phyloP scores from a whole-genome alignment of 2,113 vertebrate genomes.

The Piprites chloris region DNA sequence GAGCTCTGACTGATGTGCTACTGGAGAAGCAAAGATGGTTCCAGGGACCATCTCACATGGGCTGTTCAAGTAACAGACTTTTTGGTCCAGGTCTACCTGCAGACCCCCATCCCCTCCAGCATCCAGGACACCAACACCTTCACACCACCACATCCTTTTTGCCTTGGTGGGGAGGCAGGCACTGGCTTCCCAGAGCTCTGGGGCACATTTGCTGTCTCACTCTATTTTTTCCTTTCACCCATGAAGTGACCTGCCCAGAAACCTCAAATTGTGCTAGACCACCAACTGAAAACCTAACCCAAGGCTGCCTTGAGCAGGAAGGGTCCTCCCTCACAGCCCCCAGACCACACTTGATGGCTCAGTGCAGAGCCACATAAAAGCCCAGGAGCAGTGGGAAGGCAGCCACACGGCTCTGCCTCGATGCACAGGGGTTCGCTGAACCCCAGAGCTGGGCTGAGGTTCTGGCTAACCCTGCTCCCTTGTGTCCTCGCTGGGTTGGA shows the following conservation, averaged over 20 bases:
- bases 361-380: not conserved
- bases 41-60: not conserved
- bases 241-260: not conserved
- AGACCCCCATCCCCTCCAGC: not conserved
- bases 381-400: not conserved
- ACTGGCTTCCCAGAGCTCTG: not conserved
- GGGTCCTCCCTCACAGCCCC: not conserved
- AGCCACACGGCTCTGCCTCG: rapidly evolving
- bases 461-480: not conserved
- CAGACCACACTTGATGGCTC: not conserved
- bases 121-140: not conserved
- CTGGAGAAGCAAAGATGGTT: not conserved
- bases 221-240: not conserved
- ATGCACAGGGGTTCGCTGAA: not conserved
- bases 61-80: not conserved
- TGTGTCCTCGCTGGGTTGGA: rapidly evolving
- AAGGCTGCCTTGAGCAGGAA: not conserved
- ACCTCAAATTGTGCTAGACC: not conserved
- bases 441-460: not conserved
- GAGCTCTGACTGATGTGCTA: not conserved
- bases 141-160: not conserved
- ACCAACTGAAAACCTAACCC: not conserved
- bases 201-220: not conserved
- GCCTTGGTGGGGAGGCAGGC: not conserved
- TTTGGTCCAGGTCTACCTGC: not conserved